Base-by-base conservation (phyloP, 2,113 vertebrate genomes). In the Ophthalmolycus amberensis region DNA sequence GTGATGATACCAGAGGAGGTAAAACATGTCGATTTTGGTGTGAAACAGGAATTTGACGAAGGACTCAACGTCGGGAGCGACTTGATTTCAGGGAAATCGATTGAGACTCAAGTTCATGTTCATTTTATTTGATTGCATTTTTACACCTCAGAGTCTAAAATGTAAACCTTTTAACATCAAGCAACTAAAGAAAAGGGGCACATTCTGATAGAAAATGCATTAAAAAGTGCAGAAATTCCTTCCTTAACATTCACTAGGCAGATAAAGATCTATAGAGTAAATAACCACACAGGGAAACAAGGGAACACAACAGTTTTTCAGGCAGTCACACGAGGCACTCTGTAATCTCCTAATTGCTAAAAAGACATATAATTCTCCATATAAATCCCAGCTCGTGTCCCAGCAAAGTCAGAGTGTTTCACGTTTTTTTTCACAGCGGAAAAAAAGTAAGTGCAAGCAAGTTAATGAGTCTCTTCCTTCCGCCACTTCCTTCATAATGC, bases 1-100 rank as follows among this genome's bases (percentile, higher is more conserved):
- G 85, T 95, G 90, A 95, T 96, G 88, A 94, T 96, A 52, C 85
- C 89, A 6, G 94, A 95, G 60, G 96, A 96, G 95, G 96, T 96
- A 83, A 84, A 56, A 46, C 18, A 40, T 25, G 5, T 20, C 4
- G 42, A 64, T 4, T 44, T 18, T 2, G 8, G 29, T 60, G 22
- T 42, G 25, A 54, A 56, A 62, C 22, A 40, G 5, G n/a, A 58
- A 15, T 48, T 32, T 18, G 65, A 9, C 12, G 63, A 25, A 40
- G 63, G 62, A n/a, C 10, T 64, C 0, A 46, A 60, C 20, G 5
- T n/a, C 34, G 0, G 14, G 14, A 42, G 8, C 4, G 6, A 75
- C 2, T 34, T 25, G 27, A 62, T 15, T 62, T 52, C 29, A 7
- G 32, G 3, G 22, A n/a, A 59, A 38, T 73, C 15, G 5, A 9